phyloP scores from a whole-genome alignment of 2,113 vertebrate genomes.

The Apistogramma diplotaenia region DNA sequence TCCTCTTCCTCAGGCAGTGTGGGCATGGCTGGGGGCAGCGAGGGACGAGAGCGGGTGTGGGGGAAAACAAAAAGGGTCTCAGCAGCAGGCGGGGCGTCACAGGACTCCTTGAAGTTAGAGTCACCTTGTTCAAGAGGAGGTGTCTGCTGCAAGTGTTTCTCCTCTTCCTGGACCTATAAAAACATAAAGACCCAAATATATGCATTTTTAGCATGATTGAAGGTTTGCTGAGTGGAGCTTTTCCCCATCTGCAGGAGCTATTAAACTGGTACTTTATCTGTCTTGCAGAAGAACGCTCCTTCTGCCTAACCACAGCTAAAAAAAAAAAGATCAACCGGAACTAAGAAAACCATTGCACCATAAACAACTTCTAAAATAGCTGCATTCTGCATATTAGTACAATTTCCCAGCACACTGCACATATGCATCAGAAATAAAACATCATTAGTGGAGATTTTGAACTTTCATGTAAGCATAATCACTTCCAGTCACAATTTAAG shows the following conservation, averaged over 20 bases:
- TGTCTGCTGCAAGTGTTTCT: constrained; percentile 8
- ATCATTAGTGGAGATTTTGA: not conserved
- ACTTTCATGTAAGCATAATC: not conserved
- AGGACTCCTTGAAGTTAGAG: not conserved
- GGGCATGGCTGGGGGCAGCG: constrained; percentile 82
- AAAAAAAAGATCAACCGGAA: constrained; percentile 7
- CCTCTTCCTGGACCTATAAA: constrained; percentile 38
- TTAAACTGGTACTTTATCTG: not conserved
- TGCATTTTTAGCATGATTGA: not conserved
- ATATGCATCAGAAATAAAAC: not conserved
- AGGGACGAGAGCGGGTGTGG: constrained; percentile 66
- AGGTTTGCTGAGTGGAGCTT: not conserved
- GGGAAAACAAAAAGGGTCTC: constrained; percentile 56
- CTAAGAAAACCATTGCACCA: not conserved
- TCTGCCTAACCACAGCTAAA: constrained; percentile 9
- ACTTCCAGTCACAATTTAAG: not conserved
- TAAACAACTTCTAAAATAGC: constrained; percentile 42
- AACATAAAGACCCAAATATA: constrained; percentile 3
- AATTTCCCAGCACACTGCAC: not conserved
- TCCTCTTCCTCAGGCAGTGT: constrained; percentile 90
- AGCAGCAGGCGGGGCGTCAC: not conserved
- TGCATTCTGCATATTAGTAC: not conserved
- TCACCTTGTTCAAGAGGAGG: constrained; percentile 12
- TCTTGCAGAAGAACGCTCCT: not conserved
- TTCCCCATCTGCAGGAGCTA: not conserved